phyloP scores from a whole-genome alignment of 2,797 vertebrate species.

The Falco peregrinus region DNA sequence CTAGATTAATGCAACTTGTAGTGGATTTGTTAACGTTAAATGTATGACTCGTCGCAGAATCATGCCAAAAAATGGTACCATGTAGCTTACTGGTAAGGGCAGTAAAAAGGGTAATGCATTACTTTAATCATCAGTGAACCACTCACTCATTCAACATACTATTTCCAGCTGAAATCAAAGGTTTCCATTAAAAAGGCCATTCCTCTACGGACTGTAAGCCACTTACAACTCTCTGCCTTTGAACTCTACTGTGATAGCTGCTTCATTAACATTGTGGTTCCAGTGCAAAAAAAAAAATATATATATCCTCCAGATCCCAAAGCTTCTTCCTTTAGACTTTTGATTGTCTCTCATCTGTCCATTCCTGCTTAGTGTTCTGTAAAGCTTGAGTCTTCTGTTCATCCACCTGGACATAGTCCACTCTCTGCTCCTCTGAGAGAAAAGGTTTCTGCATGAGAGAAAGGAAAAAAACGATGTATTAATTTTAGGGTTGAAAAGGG shows the following conservation, averaged over 20 bases:
- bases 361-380: constrained; percentile 94
- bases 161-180: constrained; percentile 43
- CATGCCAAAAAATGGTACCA: constrained; percentile 67
- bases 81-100: constrained; percentile 39
- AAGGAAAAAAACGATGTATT: neutral
- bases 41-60: constrained; percentile 6
- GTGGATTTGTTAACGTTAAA: constrained; percentile 58
- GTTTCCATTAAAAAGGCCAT: neutral
- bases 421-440: constrained; percentile 87
- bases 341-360: constrained; percentile 93
- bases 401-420: constrained; percentile 97
- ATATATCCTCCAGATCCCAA: neutral
- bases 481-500: neutral
- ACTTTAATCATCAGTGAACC: constrained; percentile 23
- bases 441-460: constrained; percentile 82
- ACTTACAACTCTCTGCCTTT: neutral
- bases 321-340: constrained; percentile 80
- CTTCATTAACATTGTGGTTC: constrained; percentile 45
- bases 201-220: neutral
- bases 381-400: constrained; percentile 97
- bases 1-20: constrained; percentile 51
- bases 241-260: constrained; percentile 2
- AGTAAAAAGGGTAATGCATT: constrained; percentile 23
- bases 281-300: constrained; percentile 56
- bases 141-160: neutral